Conservation (phyloP, 2,888 invertebrate species). For the Abrostola triplasia region DNA sequence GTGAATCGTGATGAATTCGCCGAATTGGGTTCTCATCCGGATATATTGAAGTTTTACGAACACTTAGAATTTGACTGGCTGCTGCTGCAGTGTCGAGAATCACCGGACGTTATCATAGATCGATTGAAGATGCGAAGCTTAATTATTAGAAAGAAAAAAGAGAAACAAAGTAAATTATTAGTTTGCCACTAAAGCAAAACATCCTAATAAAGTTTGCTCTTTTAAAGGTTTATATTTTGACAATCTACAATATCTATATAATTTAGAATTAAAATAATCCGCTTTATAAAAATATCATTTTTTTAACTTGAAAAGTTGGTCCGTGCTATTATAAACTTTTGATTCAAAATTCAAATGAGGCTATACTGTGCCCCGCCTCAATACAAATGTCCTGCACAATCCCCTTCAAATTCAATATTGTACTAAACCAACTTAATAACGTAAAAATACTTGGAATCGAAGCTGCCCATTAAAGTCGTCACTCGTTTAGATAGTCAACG, state of each 20-base stretch:
- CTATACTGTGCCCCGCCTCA: conserved; percentile 16
- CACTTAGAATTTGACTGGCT: background rate
- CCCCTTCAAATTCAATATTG: conserved; percentile 45
- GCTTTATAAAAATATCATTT: conserved; percentile 3
- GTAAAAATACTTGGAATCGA: conserved; percentile 49
- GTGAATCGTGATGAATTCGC: conserved; percentile 25
- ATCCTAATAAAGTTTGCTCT: too few species aligned
- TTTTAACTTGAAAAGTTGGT: background rate
- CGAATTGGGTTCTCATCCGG: conserved; percentile 31
- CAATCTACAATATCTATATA: background rate
- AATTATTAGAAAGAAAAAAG: too few species aligned
- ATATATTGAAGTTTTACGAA: conserved; percentile 4
- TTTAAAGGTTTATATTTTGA: too few species aligned
- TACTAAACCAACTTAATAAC: conserved; percentile 50
- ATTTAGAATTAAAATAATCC: background rate
- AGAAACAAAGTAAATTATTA: too few species aligned
- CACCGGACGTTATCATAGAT: too few species aligned
- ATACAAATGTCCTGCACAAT: conserved; percentile 29
- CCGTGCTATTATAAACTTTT: conserved; percentile 16
- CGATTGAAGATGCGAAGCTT: too few species aligned
- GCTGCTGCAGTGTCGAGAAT: background rate
- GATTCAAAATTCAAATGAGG: conserved; percentile 32
- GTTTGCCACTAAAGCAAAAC: too few species aligned
- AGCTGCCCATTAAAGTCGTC: conserved; percentile 48
- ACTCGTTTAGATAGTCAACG: conserved; percentile 41